Conservation (phyloP, 2,888 invertebrate species). For the Heteropelma amictum region DNA sequence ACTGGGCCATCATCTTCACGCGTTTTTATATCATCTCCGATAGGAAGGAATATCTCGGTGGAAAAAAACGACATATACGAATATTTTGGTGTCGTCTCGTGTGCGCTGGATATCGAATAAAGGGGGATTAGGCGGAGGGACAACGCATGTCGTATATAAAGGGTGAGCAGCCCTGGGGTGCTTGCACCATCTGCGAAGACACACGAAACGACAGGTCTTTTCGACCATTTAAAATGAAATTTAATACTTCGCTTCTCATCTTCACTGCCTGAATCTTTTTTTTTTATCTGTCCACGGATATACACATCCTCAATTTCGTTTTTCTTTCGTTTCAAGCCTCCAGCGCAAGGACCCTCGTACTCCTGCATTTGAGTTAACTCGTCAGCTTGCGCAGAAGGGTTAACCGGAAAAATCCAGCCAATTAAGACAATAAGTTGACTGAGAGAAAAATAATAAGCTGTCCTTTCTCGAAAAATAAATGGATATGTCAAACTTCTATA, state of each 20-base stretch:
- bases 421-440: too few species aligned
- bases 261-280: not conserved
- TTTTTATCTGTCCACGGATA: not conserved
- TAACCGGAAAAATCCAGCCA: too few species aligned
- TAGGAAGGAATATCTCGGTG: not conserved
- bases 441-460: too few species aligned
- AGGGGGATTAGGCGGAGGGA: constrained; percentile 25
- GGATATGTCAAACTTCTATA: too few species aligned
- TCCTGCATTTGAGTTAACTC: too few species aligned
- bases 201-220: constrained; percentile 53
- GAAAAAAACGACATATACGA: constrained; percentile 30
- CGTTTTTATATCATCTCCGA: not conserved
- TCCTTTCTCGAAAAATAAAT: too few species aligned
- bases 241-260: constrained; percentile 50
- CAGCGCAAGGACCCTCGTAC: too few species aligned
- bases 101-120: constrained; percentile 45
- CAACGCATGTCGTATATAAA: constrained; percentile 22
- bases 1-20: not conserved
- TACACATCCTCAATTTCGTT: too few species aligned
- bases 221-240: constrained; percentile 59
- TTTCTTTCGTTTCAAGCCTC: too few species aligned
- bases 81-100: constrained; percentile 24
- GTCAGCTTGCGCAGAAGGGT: too few species aligned
- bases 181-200: constrained; percentile 58
- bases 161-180: constrained; percentile 30